A percentile compares a stretch with the other conserved stretches of the same genome.
Evolutionary conservation across 1,140 invertebrate genomes (phyloP).

Genomic region (Tetragnatha versicolor): DNA sequence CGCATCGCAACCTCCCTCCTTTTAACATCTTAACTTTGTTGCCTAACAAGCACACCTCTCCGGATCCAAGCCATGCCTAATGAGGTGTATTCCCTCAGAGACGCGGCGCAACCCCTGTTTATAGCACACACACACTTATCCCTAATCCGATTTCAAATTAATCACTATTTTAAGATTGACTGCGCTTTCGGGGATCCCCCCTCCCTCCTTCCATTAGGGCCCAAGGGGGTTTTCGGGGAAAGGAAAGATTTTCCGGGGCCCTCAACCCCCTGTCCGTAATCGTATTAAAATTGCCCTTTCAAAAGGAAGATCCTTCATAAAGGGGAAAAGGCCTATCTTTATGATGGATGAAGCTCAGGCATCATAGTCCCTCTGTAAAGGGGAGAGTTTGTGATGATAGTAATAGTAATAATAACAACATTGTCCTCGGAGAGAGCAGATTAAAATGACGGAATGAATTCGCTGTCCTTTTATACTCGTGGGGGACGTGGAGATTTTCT

Average conservation of each 20-base stretch:
- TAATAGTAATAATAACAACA: too few species aligned
- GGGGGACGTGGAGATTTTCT: neutral
- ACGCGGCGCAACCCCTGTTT: conserved; percentile 23
- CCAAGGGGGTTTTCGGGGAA: neutral
- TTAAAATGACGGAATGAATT: conserved; percentile 13
- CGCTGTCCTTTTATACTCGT: too few species aligned
- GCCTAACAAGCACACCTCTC: neutral
- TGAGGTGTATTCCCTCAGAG: conserved; percentile 8
- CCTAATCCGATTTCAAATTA: conserved; percentile 52
- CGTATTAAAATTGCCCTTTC: conserved; percentile 51
- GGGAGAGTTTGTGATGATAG: conserved; percentile 12
- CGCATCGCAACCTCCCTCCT: too few species aligned
- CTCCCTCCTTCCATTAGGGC: conserved; percentile 30
- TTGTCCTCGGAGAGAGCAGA: neutral
- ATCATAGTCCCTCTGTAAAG: conserved; percentile 34
- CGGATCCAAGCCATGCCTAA: conserved; percentile 12
- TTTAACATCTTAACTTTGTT: conserved; percentile 7
- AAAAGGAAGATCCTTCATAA: conserved; percentile 16
- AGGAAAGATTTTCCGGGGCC: conserved; percentile 26
- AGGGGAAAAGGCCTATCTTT: neutral
- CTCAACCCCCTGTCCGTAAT: conserved; percentile 9
- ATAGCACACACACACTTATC: conserved; percentile 46
- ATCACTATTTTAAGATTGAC: conserved; percentile 54
- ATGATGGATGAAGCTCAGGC: neutral
- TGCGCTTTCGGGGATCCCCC: conserved; percentile 32